Evolutionary conservation across 2,888 invertebrate species (phyloP), one percentile per base, ranked within the genome.

Genomic region (Amblyjoppa fuscipennis): DNA sequence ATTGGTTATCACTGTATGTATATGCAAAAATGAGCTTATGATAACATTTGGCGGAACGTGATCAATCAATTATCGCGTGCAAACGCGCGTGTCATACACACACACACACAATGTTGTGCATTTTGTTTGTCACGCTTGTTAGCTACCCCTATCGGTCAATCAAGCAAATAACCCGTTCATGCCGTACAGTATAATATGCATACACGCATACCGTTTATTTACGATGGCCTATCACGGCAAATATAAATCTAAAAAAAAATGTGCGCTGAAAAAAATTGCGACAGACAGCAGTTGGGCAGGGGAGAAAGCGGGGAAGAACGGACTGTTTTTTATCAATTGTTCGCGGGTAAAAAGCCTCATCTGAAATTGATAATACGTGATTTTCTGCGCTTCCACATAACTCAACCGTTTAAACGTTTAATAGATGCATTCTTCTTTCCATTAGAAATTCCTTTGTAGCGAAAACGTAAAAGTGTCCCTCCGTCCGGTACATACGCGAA

Each of bases 1-100:
- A 59, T 25, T 64, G 31, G 34, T 16, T 34, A 31, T 6, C 7
- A 64, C 16, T n/a, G 61, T 64, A 16, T 6, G 16, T 64, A 34
- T 5, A 6, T 5, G 25, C 20, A 71, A 80, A 66, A 73, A 61
- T 74, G 31, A 71, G 61, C 68, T 25, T 69, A 20, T 53, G 64
- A 70, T 76, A 89, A 90, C 89, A 90, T 92, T 91, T 90, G 90
- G 87, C 88, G 88, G 87, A 71, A 80, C 88, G 89, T 90, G 90
- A 92, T 92, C 91, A 91, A 93, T 91, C 92, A 93, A 93, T 93
- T 93, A 92, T 91, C 89, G 88, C 78, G 87, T 74, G 90, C 90
- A 83, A 88, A 78, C 68, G 88, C 86, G 49, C 74, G 89, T 89
- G 87, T 89, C 88, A 83, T 68, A 41, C 53, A 34, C 68, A 56